Evolutionary conservation across 2,113 vertebrate genomes (phyloP).

Genomic region (Barnardius zonarius): DNA sequence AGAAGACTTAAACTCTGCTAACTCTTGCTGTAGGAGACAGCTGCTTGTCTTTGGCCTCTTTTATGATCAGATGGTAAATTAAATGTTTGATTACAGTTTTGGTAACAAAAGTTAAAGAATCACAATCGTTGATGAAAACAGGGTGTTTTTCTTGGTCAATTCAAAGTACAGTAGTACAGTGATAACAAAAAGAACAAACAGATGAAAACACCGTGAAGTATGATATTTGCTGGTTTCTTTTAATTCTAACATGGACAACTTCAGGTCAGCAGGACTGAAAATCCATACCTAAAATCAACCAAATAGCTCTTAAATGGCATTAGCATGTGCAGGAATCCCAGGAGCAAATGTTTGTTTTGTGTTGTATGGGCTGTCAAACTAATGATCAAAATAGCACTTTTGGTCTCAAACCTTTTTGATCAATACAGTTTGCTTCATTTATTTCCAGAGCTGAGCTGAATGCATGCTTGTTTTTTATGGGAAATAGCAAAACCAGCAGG

Average conservation of each 20-base stretch:
- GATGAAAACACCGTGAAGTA: neutral
- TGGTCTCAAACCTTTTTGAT: constrained; percentile 1
- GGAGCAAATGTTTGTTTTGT: neutral
- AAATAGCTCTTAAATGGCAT: neutral
- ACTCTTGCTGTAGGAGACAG: neutral
- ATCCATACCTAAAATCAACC: neutral
- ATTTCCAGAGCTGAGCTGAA: neutral
- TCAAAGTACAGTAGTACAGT: neutral
- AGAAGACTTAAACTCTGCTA: neutral
- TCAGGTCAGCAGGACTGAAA: neutral
- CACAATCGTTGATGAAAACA: neutral
- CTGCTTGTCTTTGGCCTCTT: neutral
- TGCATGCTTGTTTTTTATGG: neutral
- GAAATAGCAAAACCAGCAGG: neutral
- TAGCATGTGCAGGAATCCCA: neutral
- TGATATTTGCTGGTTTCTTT: neutral
- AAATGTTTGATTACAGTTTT: neutral
- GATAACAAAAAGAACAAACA: neutral
- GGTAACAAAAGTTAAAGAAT: neutral
- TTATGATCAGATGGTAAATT: neutral
- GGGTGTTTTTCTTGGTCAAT: neutral
- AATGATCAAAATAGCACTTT: neutral
- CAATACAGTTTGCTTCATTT: neutral
- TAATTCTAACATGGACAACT: neutral
- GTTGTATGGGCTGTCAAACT: neutral